phyloP scores from a whole-genome alignment of 92 coral and sea anemone species.

The Palythoa grandis region DNA sequence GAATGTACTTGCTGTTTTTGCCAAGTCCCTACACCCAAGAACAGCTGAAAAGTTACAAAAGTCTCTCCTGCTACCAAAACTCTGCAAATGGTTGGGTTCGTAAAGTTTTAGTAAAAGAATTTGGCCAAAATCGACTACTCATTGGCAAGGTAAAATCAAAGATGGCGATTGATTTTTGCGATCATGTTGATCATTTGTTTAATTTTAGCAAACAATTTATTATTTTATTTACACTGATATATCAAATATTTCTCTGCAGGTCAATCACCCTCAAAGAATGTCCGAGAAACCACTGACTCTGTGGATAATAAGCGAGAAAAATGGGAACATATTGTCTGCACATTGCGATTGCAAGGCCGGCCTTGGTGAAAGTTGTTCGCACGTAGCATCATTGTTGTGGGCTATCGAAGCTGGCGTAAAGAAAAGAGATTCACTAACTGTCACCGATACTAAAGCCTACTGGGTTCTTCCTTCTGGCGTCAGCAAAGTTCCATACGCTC shows the following conservation, averaged over 20 bases:
- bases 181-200: slow-evolving; percentile 18
- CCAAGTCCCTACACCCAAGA: slow-evolving; percentile 69
- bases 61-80: slow-evolving; percentile 61
- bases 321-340: neutral
- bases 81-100: slow-evolving; percentile 70
- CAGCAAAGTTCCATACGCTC: neutral
- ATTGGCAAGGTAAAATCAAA: slow-evolving; percentile 58
- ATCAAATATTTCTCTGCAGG: slow-evolving; percentile 10
- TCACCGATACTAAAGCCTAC: too few species aligned
- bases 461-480: too few species aligned
- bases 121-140: slow-evolving; percentile 61
- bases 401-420: too few species aligned
- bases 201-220: slow-evolving; percentile 8
- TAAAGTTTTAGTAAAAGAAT: slow-evolving; percentile 55
- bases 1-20: slow-evolving; percentile 70
- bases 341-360: neutral
- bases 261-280: neutral
- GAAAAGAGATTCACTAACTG: too few species aligned
- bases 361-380: too few species aligned
- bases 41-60: slow-evolving; percentile 62
- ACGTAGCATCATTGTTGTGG: too few species aligned
- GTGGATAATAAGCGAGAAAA: slow-evolving; percentile 3
- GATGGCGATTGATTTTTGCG: slow-evolving; percentile 9
- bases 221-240: neutral
- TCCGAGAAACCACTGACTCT: neutral